phyloP scores from a whole-genome alignment of 30 jellyfish, hydroid and myxozoan species.

The Hydra vulgaris region DNA sequence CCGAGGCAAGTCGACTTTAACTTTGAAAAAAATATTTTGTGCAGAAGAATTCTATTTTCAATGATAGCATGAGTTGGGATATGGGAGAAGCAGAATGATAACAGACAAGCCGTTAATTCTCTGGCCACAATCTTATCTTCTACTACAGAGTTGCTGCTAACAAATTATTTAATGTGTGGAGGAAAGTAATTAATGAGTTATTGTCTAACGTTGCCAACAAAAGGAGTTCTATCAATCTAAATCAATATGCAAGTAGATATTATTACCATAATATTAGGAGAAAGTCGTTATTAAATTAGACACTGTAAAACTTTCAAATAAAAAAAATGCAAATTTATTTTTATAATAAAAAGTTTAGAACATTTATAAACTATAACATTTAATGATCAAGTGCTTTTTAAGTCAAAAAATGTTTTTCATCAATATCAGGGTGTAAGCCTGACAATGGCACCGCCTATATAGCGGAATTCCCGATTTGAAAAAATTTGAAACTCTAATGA shows the following conservation, averaged over 20 bases:
- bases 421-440: neutral
- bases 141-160: neutral
- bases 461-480: too few species aligned
- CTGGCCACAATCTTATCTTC: neutral
- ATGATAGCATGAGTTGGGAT: neutral
- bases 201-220: neutral
- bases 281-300: neutral
- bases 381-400: neutral
- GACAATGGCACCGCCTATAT: neutral
- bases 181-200: neutral
- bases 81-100: neutral
- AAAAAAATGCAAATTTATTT: neutral
- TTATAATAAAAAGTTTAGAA: neutral
- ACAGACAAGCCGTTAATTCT: neutral
- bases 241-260: neutral
- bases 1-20: neutral
- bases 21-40: neutral
- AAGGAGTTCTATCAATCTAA: neutral
- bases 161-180: neutral
- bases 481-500: too few species aligned
- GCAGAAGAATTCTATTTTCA: neutral
- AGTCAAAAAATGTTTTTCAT: neutral
- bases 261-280: neutral
- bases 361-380: neutral
- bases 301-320: neutral